Evolutionary conservation across 2,888 invertebrate genomes (phyloP).

Genomic region (Ophion slaviceki): DNA sequence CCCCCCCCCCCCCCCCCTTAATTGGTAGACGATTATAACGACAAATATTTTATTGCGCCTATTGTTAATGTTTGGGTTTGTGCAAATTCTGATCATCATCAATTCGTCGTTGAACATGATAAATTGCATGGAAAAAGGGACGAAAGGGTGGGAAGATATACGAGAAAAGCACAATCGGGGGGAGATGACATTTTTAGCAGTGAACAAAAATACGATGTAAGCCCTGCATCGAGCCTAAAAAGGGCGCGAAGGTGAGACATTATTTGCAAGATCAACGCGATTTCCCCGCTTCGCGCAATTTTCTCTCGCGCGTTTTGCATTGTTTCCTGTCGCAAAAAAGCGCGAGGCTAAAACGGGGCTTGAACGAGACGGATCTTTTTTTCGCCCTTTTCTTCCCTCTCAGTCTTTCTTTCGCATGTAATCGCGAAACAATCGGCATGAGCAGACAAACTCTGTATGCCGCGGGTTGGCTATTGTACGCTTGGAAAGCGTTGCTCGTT

Average conservation of each 20-base stretch:
- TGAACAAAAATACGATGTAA: conserved; percentile 10
- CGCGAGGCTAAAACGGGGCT: conserved; percentile 36
- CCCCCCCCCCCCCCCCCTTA: too few species aligned
- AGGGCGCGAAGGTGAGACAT: conserved; percentile 41
- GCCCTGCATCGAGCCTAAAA: conserved; percentile 33
- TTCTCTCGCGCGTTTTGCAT: conserved; percentile 19
- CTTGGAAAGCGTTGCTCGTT: background rate
- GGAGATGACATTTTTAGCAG: conserved; percentile 17
- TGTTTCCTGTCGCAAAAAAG: conserved; percentile 22
- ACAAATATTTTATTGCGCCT: too few species aligned
- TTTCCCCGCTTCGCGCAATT: conserved; percentile 1
- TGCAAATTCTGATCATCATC: too few species aligned
- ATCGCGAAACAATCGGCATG: conserved; percentile 39
- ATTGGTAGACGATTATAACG: too few species aligned
- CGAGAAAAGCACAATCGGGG: background rate
- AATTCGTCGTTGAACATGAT: background rate
- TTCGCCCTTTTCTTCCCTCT: background rate
- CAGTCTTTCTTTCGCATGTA: conserved; percentile 12
- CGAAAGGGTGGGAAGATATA: background rate
- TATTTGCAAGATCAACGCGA: conserved; percentile 51
- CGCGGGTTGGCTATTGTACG: conserved; percentile 1
- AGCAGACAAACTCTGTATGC: background rate
- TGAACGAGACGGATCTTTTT: conserved; percentile 24
- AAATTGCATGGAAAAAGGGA: background rate
- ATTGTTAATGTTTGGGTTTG: too few species aligned